Base-by-base conservation (phyloP, 53 echinoderm and acorn worm species). In the Stichopus horrens region DNA sequence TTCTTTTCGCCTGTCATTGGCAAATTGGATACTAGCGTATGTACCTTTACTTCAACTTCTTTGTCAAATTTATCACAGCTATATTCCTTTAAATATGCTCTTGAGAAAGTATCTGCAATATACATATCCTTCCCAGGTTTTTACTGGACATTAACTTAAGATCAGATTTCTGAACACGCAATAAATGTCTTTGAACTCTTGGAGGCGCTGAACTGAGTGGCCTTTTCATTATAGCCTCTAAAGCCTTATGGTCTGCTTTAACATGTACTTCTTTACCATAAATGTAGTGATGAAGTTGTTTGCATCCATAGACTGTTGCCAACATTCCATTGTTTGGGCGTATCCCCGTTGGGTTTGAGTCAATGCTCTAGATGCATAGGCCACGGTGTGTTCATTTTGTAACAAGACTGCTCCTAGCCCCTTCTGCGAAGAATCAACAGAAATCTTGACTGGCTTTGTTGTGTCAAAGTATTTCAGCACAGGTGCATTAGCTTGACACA, bases 371-470 rank as follows among this genome's bases (percentile, higher is more conserved):
- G 74, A 78, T 20, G 89, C 87, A 63, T 77, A 90, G 3, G 86
- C 73, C 5, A 90, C 87, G 9, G 90, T 89, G 21, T 87, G 67
- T 21, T 80, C 86, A 52, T 92, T 56, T 71, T 92, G 89, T 37
- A 89, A 76, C 16, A 92, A 57, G 4, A 75, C 74, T 4, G 68
- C 93, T 54, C 95, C 90, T 5, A 92, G 54, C 8, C 86, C 93
- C 52, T 55, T 76, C 21, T 90, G 86, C 55, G 90, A 92, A 13
- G 91, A 90, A 82, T 95, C 93, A 87, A 92, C 89, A n/a, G n/a
- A n/a, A n/a, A n/a, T n/a, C n/a, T n/a, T n/a, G n/a, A n/a, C n/a
- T n/a, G n/a, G n/a, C n/a, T n/a, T n/a, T n/a, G n/a, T n/a, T n/a
- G n/a, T n/a, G n/a, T n/a, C n/a, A n/a, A n/a, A n/a, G n/a, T n/a